These are phyloP conservation scores for Hippocampus kuda DNA, from an alignment of 2,797 vertebrate species.

Conservation along the genomic window DNA sequence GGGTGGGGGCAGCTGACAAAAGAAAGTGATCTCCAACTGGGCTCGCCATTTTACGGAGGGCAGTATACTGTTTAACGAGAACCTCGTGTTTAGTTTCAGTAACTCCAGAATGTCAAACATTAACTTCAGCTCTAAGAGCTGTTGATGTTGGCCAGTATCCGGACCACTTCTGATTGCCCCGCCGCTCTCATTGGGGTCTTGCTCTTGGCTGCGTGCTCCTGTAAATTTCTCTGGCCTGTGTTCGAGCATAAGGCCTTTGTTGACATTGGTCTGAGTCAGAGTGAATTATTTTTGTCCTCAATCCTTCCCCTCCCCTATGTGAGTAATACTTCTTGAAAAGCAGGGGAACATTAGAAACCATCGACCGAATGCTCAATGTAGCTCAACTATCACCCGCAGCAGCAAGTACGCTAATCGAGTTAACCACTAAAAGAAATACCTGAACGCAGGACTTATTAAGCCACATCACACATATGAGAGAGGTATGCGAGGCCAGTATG, in stretches of 20 bases:
- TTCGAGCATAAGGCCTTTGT: constrained; percentile 59
- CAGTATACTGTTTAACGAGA: constrained; percentile 50
- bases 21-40: constrained; percentile 54
- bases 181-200: constrained; percentile 51
- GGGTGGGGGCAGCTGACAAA: constrained; percentile 33
- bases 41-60: constrained; percentile 54
- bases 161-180: constrained; percentile 63
- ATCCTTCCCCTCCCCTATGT: constrained; percentile 62
- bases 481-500: constrained; percentile 37
- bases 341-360: constrained; percentile 39
- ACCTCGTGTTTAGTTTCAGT: constrained; percentile 64
- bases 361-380: constrained; percentile 42
- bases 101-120: constrained; percentile 69
- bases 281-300: constrained; percentile 67
- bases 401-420: constrained; percentile 32
- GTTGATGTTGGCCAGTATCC: constrained; percentile 67
- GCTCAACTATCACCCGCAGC: constrained; percentile 38
- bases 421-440: constrained; percentile 36
- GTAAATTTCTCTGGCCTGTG: constrained; percentile 56
- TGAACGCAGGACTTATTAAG: constrained; percentile 17
- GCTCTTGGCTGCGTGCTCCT: constrained; percentile 57
- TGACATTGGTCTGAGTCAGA: constrained; percentile 60
- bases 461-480: constrained; percentile 52
- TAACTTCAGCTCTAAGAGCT: constrained; percentile 60
- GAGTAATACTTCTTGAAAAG: constrained; percentile 50